A percentile compares a stretch with the other conserved stretches of the same genome.
These are phyloP conservation scores for Dilophus febrilis DNA, from an alignment of 2,888 invertebrate genomes.

Conservation along the genomic window DNA sequence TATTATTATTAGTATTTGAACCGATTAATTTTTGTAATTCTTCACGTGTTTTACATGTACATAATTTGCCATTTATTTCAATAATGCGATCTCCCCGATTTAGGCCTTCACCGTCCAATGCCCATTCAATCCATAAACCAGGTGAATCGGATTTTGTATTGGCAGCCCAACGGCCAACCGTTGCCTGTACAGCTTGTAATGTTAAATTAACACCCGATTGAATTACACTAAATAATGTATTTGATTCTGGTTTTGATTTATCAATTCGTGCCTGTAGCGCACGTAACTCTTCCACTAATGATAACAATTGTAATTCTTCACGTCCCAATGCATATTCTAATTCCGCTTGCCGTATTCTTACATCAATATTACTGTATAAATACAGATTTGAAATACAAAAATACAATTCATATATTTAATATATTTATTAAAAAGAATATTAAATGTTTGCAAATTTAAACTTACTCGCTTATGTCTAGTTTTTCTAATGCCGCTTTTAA, in stretches of 20 bases:
- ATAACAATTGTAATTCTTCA: constrained; percentile 72
- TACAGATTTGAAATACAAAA: constrained; percentile 6
- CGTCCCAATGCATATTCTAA: constrained; percentile 74
- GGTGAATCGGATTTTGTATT: constrained; percentile 45
- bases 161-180: constrained; percentile 54
- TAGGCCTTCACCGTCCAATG: constrained; percentile 56
- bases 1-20: no score
- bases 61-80: constrained; percentile 65
- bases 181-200: constrained; percentile 46
- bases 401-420: not conserved
- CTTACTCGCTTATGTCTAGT: constrained; percentile 78
- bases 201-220: not conserved
- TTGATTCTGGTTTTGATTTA: constrained; percentile 39
- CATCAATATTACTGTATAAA: constrained; percentile 81
- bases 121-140: constrained; percentile 65
- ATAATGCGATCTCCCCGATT: constrained; percentile 57
- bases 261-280: constrained; percentile 63
- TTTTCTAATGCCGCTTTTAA: constrained; percentile 63
- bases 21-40: constrained; percentile 49
- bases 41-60: constrained; percentile 49
- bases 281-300: constrained; percentile 67
- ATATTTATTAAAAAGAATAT: not conserved
- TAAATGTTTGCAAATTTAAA: constrained; percentile 12
- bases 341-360: constrained; percentile 78
- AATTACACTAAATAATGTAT: constrained; percentile 36